Percentiles rank a stretch among this genome's conserved stretches.
Conservation (phyloP, 2,888 invertebrate species). For the Pammene fasciana region DNA sequence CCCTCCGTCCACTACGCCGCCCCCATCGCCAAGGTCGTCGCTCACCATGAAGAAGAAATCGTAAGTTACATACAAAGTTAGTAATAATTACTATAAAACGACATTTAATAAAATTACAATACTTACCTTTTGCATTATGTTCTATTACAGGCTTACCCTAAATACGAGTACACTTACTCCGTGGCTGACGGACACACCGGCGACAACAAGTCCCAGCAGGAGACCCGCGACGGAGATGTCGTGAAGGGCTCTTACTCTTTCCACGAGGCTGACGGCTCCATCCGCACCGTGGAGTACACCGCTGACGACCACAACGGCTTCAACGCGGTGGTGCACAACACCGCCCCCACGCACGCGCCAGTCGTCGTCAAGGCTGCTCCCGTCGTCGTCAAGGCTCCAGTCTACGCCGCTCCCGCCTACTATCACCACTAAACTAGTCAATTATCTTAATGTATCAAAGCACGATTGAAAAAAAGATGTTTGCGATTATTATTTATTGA, state of each 20-base stretch:
- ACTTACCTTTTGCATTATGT: too few relatives aligned
- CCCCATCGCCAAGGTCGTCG: conserved; percentile 52
- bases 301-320: conserved; percentile 67
- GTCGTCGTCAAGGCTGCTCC: conserved; percentile 40
- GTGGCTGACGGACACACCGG: conserved; percentile 70
- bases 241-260: conserved; percentile 79
- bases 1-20: conserved; percentile 55
- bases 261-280: conserved; percentile 70
- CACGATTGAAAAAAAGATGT: too few relatives aligned
- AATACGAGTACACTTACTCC: conserved; percentile 70
- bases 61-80: background rate
- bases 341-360: conserved; percentile 43
- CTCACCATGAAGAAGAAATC: conserved; percentile 48
- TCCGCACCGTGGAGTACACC: conserved; percentile 69
- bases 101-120: too few relatives aligned
- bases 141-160: conserved; percentile 57
- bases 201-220: conserved; percentile 69
- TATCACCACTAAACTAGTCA: conserved; percentile 43
- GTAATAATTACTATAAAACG: background rate
- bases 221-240: conserved; percentile 72
- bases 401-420: conserved; percentile 42
- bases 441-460: background rate
- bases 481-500: too few relatives aligned
- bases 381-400: background rate
- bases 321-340: conserved; percentile 50